phyloP scores from a whole-genome alignment of 2,888 invertebrate genomes.

The Erebia palarica region DNA sequence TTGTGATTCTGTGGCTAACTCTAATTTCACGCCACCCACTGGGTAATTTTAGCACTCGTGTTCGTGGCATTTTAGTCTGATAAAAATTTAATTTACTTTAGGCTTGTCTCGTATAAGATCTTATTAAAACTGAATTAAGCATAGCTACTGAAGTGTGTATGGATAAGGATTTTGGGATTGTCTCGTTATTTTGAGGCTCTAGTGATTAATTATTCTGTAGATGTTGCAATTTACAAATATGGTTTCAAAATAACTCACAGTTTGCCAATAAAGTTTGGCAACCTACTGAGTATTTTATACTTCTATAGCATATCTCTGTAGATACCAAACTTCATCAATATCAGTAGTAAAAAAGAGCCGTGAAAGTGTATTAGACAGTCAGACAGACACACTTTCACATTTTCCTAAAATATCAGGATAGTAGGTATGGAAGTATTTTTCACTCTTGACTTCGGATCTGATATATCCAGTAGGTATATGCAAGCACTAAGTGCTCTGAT shows the following conservation, averaged over 20 bases:
- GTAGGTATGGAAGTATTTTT: neutral
- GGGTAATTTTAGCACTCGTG: constrained; percentile 13
- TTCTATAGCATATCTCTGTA: no score
- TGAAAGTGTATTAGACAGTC: no score
- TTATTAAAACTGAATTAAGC: neutral
- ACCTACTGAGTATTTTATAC: no score
- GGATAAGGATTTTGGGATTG: neutral
- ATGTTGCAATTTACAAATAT: no score
- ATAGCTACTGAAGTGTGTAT: neutral
- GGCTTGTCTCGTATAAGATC: constrained; percentile 5
- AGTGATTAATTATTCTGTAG: neutral
- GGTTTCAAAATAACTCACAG: no score
- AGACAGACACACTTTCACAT: no score
- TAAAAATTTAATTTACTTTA: constrained; percentile 20
- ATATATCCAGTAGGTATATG: neutral
- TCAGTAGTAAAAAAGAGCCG: no score
- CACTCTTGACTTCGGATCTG: neutral
- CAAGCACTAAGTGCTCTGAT: constrained; percentile 17
- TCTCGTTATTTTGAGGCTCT: neutral
- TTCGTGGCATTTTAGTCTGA: constrained; percentile 8
- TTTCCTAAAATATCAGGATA: no score
- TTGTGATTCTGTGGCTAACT: neutral
- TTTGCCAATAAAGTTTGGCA: no score
- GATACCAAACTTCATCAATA: no score
- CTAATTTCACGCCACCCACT: constrained; percentile 19